Conservation (phyloP, 2,797 vertebrate species). For the Podarcis siculus region DNA sequence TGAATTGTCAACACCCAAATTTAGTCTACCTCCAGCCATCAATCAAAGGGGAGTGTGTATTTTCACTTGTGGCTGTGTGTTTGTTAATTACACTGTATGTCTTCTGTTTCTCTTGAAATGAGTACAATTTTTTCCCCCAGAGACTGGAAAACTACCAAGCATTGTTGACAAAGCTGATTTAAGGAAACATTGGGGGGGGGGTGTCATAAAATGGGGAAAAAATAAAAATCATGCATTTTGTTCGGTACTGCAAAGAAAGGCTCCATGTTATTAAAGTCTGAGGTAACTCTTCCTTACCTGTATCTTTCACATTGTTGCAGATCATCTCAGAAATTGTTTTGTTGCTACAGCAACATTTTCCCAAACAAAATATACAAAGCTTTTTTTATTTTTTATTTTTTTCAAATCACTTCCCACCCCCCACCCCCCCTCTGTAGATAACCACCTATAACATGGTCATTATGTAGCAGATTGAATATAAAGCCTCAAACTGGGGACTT, state of each 20-base stretch:
- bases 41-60: background rate
- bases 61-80: fast-evolving
- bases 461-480: background rate
- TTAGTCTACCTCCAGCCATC: fast-evolving
- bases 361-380: background rate
- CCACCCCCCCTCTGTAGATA: background rate
- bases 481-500: background rate
- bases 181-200: background rate
- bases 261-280: background rate
- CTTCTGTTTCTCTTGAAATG: background rate
- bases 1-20: constrained; percentile 28
- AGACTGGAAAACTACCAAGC: constrained; percentile 36
- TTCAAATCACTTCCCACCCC: no score
- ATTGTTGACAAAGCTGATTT: constrained; percentile 35
- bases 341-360: constrained; percentile 70
- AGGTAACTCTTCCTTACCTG: background rate
- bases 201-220: background rate
- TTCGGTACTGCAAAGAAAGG: background rate
- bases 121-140: background rate
- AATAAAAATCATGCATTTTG: fast-evolving
- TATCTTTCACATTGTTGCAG: constrained; percentile 56
- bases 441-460: background rate
- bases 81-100: constrained; percentile 11
- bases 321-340: constrained; percentile 60
- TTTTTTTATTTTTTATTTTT: background rate